These are phyloP conservation scores for Mythimna pallens DNA, from an alignment of 2,888 invertebrate species.

Conservation along the genomic window DNA sequence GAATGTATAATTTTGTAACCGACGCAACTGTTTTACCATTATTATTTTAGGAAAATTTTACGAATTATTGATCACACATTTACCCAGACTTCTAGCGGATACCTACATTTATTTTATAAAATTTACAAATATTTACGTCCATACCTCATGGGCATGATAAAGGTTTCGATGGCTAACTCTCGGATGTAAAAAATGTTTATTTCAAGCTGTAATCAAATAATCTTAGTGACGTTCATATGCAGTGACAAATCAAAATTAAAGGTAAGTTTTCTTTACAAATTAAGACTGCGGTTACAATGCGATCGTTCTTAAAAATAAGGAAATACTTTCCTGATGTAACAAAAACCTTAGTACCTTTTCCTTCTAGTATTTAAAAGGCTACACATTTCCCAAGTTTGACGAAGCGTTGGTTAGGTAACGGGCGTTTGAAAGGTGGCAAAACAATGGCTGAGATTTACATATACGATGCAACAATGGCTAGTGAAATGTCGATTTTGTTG, in stretches of 20 bases:
- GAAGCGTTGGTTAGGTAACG: constrained; percentile 59
- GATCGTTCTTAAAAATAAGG: too few species aligned
- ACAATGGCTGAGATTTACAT: constrained; percentile 68
- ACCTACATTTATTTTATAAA: background rate
- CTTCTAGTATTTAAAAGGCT: constrained; percentile 14
- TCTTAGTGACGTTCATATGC: too few species aligned
- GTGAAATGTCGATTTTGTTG: constrained; percentile 42
- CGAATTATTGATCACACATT: background rate
- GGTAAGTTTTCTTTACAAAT: too few species aligned
- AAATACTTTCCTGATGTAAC: background rate
- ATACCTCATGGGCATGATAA: too few species aligned
- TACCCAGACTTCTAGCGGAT: background rate
- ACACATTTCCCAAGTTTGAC: constrained; percentile 26
- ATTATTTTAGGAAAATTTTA: constrained; percentile 37
- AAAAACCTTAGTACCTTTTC: background rate
- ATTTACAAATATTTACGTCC: background rate
- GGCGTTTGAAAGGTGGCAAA: constrained; percentile 54
- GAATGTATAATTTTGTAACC: constrained; percentile 68
- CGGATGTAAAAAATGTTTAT: too few species aligned
- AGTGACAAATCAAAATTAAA: too few species aligned
- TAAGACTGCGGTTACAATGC: too few species aligned
- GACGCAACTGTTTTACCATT: constrained; percentile 57
- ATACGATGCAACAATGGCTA: constrained; percentile 47
- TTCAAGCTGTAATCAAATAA: too few species aligned
- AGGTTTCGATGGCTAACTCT: too few species aligned